These are phyloP conservation scores for Pseudomyrmex flavicornis DNA, from an alignment of 1,140 invertebrate species.

Conservation along the genomic window DNA sequence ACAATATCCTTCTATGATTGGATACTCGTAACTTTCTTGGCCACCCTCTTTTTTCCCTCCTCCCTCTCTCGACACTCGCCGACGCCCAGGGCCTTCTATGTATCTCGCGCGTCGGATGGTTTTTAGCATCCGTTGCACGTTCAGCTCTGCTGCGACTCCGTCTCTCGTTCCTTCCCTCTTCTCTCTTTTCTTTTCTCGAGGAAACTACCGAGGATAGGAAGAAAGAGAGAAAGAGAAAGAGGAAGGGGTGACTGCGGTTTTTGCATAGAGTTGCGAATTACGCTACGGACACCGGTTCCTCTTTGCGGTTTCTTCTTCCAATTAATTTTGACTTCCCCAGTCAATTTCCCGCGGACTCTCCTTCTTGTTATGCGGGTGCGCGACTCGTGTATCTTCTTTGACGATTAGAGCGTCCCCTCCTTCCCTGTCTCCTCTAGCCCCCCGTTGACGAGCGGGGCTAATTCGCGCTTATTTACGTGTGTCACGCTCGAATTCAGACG, in stretches of 20 bases:
- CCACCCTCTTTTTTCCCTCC: conserved; percentile 32
- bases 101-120: conserved; percentile 29
- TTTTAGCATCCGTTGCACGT: conserved; percentile 68
- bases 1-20: conserved; percentile 80
- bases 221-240: neutral
- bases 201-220: neutral
- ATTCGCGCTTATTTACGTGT: neutral
- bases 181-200: neutral
- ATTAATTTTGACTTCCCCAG: neutral
- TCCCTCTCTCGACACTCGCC: neutral
- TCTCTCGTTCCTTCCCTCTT: conserved; percentile 27
- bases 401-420: neutral
- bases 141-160: conserved; percentile 58
- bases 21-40: conserved; percentile 75
- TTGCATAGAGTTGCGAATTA: conserved; percentile 23
- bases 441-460: neutral
- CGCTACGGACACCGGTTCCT: neutral
- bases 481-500: neutral
- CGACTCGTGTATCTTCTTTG: neutral
- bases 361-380: neutral
- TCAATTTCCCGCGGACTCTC: neutral
- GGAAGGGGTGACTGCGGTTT: neutral
- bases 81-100: conserved; percentile 26
- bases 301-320: neutral
- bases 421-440: too few species aligned